Evolutionary conservation across 2,113 vertebrate species (phyloP).

Genomic region (Notarius lentiginosus): DNA sequence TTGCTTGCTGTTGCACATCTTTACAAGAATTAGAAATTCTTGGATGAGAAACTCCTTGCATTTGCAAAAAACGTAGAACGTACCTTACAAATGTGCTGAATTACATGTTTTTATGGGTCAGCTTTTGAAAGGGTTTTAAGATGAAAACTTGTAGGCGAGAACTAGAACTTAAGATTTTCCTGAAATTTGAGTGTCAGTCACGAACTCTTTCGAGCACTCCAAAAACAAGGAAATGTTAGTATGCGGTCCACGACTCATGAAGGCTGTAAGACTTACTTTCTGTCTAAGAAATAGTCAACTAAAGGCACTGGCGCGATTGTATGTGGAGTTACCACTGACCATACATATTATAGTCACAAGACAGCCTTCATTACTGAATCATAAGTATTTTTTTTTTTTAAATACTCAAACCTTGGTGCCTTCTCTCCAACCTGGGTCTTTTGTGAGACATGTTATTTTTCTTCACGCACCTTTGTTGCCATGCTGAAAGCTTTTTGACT

Average conservation of each 20-base stretch:
- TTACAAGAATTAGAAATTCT: not conserved
- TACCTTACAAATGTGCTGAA: constrained; percentile 27
- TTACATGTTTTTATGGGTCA: constrained; percentile 10
- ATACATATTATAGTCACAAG: not conserved
- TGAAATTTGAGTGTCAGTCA: constrained; percentile 27
- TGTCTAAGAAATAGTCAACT: not conserved
- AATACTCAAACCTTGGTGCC: constrained; percentile 18
- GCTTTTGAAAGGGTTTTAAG: not conserved
- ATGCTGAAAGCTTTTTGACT: constrained; percentile 52
- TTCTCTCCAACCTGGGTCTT: constrained; percentile 36
- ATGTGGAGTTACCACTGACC: constrained; percentile 3
- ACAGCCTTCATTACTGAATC: constrained; percentile 31
- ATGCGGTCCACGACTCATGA: not conserved
- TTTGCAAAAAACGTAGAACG: constrained; percentile 29
- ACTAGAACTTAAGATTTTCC: constrained; percentile 20
- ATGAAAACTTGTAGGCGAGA: constrained; percentile 10
- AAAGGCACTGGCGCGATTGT: not conserved
- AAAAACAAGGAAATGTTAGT: constrained; percentile 24
- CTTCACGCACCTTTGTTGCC: constrained; percentile 37
- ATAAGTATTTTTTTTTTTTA: not conserved
- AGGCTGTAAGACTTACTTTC: not conserved
- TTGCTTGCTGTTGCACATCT: not conserved
- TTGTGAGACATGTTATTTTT: constrained; percentile 40
- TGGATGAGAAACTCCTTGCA: not conserved
- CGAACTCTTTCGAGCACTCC: constrained; percentile 14